Base-by-base conservation (phyloP, 2,888 invertebrate genomes). In the Fabriciana adippe region DNA sequence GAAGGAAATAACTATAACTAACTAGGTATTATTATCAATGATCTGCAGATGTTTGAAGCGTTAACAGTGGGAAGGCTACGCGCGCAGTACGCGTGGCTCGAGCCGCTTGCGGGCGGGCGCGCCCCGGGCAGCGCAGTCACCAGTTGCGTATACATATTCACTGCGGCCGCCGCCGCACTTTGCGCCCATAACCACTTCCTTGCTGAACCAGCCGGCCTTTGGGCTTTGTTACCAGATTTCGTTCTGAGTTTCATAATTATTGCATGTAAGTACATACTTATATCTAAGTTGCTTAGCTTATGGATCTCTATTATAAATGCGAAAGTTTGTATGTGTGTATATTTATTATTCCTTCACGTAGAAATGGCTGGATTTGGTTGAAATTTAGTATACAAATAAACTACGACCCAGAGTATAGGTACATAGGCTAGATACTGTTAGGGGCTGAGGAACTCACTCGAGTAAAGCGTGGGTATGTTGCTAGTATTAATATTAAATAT, bases 91-190 rank as follows among this genome's bases (percentile, higher is more conserved):
- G 93, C 95, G 21, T 96, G 96, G 95, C 80, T 98, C 68, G 95
- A 95, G 69, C 95, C 96, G 0, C 79, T 96, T 8, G 91, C 96
- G 1, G 96, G 96, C 0, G 94, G 94, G n/a, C 94, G 95, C 71
- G 95, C 95, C 47, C 96, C 97, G 0, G 97, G 97, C 0, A 93
- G 94, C 11, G 96, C 95, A 0, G 96, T 97, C 0, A 94, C 95
- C 0, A 93, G 93, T 31, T 94, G 95, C n/a, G 96, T 97, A 0
- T 93, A 96, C 72, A 86, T 95, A 15, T 96, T 95, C 80, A 95
- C 95, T 0, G 87, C 93, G 0, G 93, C 95, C 11, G 93, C 96
- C 69, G 94, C 94, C n/a, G 94, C 95, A 5, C 92, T 97, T 21
- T 96, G 95, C 77, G 94, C 94, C 55, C 93, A 95, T 73, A 93